Conservation (phyloP, 2,113 vertebrate genomes). For the Thunnus thynnus region DNA sequence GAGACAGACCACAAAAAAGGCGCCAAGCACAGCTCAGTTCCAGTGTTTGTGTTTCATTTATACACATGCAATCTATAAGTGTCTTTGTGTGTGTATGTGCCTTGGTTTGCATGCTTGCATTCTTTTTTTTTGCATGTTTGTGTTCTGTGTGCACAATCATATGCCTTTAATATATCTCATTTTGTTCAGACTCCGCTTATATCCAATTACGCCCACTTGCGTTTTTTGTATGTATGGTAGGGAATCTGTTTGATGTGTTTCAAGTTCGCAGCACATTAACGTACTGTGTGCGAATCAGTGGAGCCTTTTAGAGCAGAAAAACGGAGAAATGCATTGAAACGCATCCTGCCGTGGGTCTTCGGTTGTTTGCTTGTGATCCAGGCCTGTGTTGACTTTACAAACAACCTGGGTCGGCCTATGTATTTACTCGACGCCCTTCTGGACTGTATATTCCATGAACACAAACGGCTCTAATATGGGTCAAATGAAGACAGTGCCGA, state of each 20-base stretch:
- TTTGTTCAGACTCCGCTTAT: constrained; percentile 7
- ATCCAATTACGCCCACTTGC: constrained; percentile 27
- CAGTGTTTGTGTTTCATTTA: constrained; percentile 26
- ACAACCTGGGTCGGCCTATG: background rate
- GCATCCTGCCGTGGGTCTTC: background rate
- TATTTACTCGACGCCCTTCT: constrained; percentile 38
- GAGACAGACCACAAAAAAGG: constrained; percentile 1
- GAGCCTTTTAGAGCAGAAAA: constrained; percentile 16
- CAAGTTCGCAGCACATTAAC: constrained; percentile 9
- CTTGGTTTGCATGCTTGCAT: too few relatives aligned
- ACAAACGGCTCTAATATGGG: constrained; percentile 32
- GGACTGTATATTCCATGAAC: constrained; percentile 34
- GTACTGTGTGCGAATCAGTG: constrained; percentile 4
- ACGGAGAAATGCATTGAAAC: constrained; percentile 30
- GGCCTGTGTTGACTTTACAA: constrained; percentile 54
- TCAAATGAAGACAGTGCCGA: constrained; percentile 33
- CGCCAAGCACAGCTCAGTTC: constrained; percentile 22
- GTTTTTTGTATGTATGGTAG: constrained; percentile 10
- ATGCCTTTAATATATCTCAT: constrained; percentile 14
- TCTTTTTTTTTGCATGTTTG: too few relatives aligned
- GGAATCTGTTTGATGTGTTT: constrained; percentile 23
- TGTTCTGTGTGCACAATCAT: background rate
- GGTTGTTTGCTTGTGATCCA: constrained; percentile 30
- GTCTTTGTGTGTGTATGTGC: background rate
- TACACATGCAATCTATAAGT: background rate